Conservation (phyloP, 2,113 vertebrate species). For the Cairina moschata region DNA sequence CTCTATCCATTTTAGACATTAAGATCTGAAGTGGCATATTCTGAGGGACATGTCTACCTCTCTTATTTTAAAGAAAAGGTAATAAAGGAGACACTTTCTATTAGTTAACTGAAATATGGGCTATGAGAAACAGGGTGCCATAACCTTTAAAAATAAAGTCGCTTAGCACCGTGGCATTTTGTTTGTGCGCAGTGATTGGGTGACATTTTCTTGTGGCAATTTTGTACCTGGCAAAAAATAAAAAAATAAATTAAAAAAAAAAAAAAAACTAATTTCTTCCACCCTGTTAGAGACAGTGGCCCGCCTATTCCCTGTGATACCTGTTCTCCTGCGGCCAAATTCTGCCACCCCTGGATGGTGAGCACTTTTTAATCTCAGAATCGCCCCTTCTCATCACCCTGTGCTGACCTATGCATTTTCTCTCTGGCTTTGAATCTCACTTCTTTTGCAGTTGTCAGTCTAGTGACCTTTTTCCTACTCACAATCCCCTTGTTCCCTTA, state of each 20-base stretch:
- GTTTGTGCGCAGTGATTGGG: background rate
- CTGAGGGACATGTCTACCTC: background rate
- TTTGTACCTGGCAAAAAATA: background rate
- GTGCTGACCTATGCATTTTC: background rate
- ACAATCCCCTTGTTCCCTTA: background rate
- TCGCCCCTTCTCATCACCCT: background rate
- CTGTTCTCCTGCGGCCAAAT: background rate
- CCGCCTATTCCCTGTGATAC: background rate
- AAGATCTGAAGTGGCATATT: background rate
- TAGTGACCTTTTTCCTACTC: background rate
- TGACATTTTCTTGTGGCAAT: background rate
- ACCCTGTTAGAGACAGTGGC: background rate
- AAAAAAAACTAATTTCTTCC: background rate
- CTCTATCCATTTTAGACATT: background rate
- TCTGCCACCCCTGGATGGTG: rapidly evolving
- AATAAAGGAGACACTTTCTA: background rate
- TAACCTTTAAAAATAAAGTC: background rate
- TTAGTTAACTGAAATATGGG: background rate
- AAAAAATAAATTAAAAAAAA: background rate
- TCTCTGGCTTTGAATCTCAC: background rate
- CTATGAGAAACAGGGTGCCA: background rate
- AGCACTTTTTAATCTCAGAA: background rate
- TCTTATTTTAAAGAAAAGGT: background rate
- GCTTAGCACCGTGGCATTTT: background rate
- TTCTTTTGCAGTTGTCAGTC: background rate